Evolutionary conservation across 2,113 vertebrate genomes (phyloP).

Genomic region (Oreotrochilus melanogaster): DNA sequence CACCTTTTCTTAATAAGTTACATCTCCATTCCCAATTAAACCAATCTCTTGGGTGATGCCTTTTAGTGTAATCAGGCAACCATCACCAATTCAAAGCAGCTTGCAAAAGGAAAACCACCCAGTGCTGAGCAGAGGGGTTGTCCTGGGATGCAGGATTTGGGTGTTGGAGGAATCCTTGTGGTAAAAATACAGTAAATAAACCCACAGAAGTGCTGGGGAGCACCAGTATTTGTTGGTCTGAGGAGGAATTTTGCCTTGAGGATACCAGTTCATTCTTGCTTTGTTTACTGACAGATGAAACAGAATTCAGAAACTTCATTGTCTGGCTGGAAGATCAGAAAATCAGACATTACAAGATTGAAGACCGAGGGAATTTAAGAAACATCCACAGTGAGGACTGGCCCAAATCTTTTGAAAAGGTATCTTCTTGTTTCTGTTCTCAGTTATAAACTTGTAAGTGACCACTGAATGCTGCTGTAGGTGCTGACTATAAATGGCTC

Average conservation of each 20-base stretch:
- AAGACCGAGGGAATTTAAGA: constrained; percentile 93
- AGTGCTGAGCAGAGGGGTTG: not conserved
- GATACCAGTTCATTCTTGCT: not conserved
- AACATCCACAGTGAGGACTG: constrained; percentile 95
- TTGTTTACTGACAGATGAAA: constrained; percentile 85
- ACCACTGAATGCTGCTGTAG: not conserved
- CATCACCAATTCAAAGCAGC: not conserved
- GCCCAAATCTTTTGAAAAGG: constrained; percentile 92
- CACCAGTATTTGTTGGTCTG: not conserved
- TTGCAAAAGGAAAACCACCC: not conserved
- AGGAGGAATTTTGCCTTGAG: not conserved
- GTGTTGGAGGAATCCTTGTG: too few species aligned
- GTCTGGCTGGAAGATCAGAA: constrained; percentile 99
- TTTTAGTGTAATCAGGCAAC: not conserved
- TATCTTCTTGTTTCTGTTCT: constrained; percentile 38
- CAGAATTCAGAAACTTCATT: constrained; percentile 95
- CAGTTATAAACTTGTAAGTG: rapidly evolving
- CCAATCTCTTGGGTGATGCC: rapidly evolving
- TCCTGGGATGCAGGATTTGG: not conserved
- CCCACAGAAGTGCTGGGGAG: too few species aligned
- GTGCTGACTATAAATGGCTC: rapidly evolving
- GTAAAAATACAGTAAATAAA: too few species aligned
- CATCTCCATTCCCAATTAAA: not conserved
- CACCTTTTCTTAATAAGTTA: rapidly evolving
- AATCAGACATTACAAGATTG: constrained; percentile 96